Base-by-base conservation (phyloP, 2,797 vertebrate genomes). In the Podargus strigoides region DNA sequence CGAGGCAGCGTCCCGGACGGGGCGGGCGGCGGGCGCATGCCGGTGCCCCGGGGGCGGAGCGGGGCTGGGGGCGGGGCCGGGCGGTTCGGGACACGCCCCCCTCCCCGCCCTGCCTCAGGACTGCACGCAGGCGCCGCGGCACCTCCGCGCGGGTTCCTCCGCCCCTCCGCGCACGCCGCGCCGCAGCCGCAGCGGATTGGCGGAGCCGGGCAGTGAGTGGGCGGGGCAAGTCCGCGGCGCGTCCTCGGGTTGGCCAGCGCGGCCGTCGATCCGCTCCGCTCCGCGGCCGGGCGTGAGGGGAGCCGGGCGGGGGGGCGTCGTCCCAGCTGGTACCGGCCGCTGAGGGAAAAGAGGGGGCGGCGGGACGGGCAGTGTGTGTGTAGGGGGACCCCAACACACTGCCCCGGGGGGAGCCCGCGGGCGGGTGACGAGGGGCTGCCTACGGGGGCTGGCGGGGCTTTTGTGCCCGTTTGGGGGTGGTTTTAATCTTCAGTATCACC, bases 191-290 rank as follows among this genome's bases (percentile, higher is more conserved):
- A 20, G 49, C 28, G 21, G 75, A 72, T 85, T 85, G 81, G 86
- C 7, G 19, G 46, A 89, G 11, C 13, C 2, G 9, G 17, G n/a
- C 10, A 21, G 7, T n/a, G 14, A 28, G 70, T 47, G 32, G 86
- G 69, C 41, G 75, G 39, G 36, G 28, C 7, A 8, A 0, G 1
- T 3, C 4, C 3, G 11, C 4, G 6, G 5, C 9, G 0, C 19
- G 12, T 18, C 14, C 22, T 42, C 21, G 3, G 76, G 26, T 93
- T 89, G 70, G 76, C 3, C 4, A 46, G 4, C 1, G 24, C 1
- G 2, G 13, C 42, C 12, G 76, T 77, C 87, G 67, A 44, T 90
- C 72, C 9, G 9, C 5, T 10, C n/a, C 11, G 22, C 13, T 14
- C 26, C 7, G 27, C 3, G 42, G 63, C 27, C 10, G 18, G 19